Conservation (phyloP, 2,797 vertebrate species). For the Diplodus puntazzo region DNA sequence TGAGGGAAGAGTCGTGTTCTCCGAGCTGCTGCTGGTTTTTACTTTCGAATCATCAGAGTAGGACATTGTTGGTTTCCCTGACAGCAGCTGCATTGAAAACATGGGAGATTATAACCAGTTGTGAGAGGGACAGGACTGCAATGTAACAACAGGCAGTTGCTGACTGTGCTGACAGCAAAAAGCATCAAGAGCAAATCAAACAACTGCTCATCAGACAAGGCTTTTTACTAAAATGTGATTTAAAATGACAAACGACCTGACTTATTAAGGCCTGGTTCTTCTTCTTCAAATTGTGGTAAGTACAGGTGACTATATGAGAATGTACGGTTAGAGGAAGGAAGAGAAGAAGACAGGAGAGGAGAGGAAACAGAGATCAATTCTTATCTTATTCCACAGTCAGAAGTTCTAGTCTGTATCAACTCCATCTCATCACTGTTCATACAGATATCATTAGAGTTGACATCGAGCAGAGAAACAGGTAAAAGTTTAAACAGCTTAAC, state of each 20-base stretch:
- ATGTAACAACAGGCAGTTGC: too few species aligned
- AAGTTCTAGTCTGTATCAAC: neutral
- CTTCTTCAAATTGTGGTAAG: neutral
- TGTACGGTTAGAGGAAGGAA: neutral
- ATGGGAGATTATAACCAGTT: neutral
- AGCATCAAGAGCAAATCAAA: neutral
- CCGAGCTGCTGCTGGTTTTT: neutral
- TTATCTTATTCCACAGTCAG: conserved; percentile 12
- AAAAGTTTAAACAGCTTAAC: neutral
- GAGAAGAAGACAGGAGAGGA: neutral
- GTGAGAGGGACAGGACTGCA: neutral
- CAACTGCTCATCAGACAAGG: neutral
- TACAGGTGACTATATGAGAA: neutral
- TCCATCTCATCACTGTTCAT: conserved; percentile 13
- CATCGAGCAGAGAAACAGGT: neutral
- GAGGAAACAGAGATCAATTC: neutral
- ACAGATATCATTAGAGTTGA: conserved; percentile 1
- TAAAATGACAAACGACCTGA: neutral
- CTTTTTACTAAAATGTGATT: neutral
- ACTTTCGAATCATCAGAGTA: neutral
- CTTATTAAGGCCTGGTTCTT: neutral
- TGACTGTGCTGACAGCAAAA: neutral
- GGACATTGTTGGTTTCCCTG: neutral
- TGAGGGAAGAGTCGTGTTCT: neutral
- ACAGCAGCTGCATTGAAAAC: neutral